phyloP scores from a whole-genome alignment of 2,888 invertebrate genomes.

The Ceraclea dissimilis region DNA sequence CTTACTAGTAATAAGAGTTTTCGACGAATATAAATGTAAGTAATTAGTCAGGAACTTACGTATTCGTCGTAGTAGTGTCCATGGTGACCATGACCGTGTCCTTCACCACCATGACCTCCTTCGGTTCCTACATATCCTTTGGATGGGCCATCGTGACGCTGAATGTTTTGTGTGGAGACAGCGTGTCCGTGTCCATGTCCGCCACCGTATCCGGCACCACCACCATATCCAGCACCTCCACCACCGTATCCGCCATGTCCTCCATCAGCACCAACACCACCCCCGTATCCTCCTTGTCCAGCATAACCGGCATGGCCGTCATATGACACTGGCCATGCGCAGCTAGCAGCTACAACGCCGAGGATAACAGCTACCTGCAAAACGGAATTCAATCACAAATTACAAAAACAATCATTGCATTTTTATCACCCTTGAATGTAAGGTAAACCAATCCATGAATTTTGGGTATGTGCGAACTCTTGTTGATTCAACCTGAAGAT shows the following conservation, averaged over 20 bases:
- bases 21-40: no score
- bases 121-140: slow-evolving; percentile 34
- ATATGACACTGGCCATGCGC: slow-evolving; percentile 16
- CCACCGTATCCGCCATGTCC: background rate
- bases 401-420: no score
- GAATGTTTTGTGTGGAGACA: slow-evolving; percentile 44
- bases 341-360: slow-evolving; percentile 17
- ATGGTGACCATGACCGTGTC: slow-evolving; percentile 19
- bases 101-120: slow-evolving; percentile 25
- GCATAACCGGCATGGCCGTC: slow-evolving; percentile 12
- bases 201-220: background rate
- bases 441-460: no score
- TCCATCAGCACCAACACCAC: background rate
- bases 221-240: slow-evolving; percentile 1
- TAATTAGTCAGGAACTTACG: no score
- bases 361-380: slow-evolving; percentile 18
- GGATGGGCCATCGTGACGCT: slow-evolving; percentile 38
- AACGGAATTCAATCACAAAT: background rate
- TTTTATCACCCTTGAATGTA: no score
- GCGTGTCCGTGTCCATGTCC: slow-evolving; percentile 42
- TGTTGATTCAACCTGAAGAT: no score
- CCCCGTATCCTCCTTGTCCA: background rate
- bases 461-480: no score
- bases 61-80: slow-evolving; percentile 20
- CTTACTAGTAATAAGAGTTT: no score